Conservation (phyloP, 2,888 invertebrate species). For the Hipparchia sbordonii region DNA sequence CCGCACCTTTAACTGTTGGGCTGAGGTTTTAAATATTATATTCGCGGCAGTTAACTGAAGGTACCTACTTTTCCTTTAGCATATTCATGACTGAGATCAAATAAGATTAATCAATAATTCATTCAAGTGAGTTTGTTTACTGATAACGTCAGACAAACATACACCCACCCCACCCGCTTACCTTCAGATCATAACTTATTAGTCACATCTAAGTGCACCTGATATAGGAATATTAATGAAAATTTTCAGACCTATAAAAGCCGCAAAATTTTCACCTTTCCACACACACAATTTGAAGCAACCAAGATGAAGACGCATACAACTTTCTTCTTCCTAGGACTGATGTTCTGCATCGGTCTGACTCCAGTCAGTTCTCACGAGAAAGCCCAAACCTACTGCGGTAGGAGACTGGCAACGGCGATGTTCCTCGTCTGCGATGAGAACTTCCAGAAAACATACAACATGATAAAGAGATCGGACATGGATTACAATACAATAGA, state of each 20-base stretch:
- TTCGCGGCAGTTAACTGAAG: neutral
- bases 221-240: slow-evolving; percentile 26
- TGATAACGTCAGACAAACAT: neutral
- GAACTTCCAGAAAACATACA: neutral
- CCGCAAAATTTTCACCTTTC: slow-evolving; percentile 1
- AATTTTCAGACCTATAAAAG: slow-evolving; percentile 24
- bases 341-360: neutral
- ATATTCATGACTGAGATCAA: slow-evolving; percentile 1
- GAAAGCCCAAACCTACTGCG: neutral
- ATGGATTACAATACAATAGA: neutral
- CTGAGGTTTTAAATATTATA: neutral
- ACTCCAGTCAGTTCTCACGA: slow-evolving; percentile 3
- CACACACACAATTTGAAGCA: slow-evolving; percentile 2
- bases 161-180: neutral
- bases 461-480: slow-evolving; percentile 4
- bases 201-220: slow-evolving; percentile 1
- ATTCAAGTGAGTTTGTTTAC: slow-evolving; percentile 8
- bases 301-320: slow-evolving; percentile 22
- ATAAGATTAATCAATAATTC: slow-evolving; percentile 8
- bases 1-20: no score
- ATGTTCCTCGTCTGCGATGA: slow-evolving; percentile 1
- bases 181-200: neutral
- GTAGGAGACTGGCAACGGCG: neutral
- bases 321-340: slow-evolving; percentile 6
- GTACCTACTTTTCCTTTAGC: neutral